These are phyloP conservation scores for Rotaria socialis DNA, from an alignment of 2,888 invertebrate genomes.

Conservation along the genomic window DNA sequence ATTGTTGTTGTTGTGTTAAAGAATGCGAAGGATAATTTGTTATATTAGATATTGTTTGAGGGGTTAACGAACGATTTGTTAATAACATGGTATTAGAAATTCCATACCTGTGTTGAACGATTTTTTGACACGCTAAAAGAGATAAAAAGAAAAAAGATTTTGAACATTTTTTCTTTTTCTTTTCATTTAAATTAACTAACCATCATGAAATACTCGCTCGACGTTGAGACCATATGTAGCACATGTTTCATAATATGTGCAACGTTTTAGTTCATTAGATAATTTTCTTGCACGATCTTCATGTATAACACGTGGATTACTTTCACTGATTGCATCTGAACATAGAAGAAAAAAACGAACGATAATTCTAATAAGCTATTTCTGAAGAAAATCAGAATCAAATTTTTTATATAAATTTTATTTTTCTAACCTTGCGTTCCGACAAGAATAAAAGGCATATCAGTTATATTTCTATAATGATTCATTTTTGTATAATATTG, in stretches of 20 bases:
- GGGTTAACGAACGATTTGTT: constrained; percentile 51
- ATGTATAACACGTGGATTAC: constrained; percentile 88
- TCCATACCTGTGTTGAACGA: constrained; percentile 71
- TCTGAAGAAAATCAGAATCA: too few species aligned
- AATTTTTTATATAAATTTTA: neutral
- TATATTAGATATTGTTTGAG: constrained; percentile 47
- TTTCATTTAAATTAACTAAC: constrained; percentile 65
- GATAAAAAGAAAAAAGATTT: constrained; percentile 52
- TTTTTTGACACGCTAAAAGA: constrained; percentile 80
- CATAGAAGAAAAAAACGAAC: constrained; percentile 54
- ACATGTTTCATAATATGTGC: constrained; percentile 95
- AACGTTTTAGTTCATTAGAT: constrained; percentile 84
- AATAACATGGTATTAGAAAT: constrained; percentile 64
- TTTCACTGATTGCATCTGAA: constrained; percentile 87
- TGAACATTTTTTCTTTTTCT: too few species aligned
- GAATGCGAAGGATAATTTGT: neutral
- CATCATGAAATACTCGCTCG: constrained; percentile 94
- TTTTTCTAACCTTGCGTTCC: constrained; percentile 83
- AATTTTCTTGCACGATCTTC: constrained; percentile 87
- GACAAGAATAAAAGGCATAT: constrained; percentile 90
- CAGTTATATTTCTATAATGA: constrained; percentile 74
- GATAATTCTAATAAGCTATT: too few species aligned
- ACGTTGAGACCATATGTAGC: constrained; percentile 96
- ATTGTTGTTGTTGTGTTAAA: constrained; percentile 2
- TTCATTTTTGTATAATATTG: constrained; percentile 94